Percentiles rank a stretch among this genome's conserved stretches.
These are phyloP conservation scores for Melanostigma gelatinosum DNA, from an alignment of 2,113 vertebrate species.

Conservation along the genomic window DNA sequence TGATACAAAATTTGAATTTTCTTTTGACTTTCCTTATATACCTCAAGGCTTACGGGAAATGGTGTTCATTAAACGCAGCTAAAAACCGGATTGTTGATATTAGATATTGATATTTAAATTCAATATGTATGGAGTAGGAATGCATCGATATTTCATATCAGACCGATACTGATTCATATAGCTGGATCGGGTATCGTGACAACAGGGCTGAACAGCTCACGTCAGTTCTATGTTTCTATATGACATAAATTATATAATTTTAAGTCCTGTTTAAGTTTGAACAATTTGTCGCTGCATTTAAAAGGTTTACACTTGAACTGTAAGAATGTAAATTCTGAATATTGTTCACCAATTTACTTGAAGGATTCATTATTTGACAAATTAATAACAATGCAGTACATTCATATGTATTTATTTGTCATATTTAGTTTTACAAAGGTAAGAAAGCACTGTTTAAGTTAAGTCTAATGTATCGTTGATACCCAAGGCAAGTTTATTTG, in stretches of 20 bases:
- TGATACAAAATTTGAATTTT: no score
- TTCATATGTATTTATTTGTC: not conserved
- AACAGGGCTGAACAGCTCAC: not conserved
- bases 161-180: not conserved
- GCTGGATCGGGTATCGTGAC: not conserved
- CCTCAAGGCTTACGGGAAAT: not conserved
- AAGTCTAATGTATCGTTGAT: no score
- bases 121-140: not conserved
- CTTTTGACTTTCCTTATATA: no score
- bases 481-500: no score
- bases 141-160: not conserved
- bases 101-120: not conserved
- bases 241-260: no score
- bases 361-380: not conserved
- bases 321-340: not conserved
- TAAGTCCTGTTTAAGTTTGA: no score
- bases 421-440: not conserved
- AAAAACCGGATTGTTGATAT: not conserved
- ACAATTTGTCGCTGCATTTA: no score
- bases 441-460: no score
- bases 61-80: not conserved
- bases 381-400: not conserved
- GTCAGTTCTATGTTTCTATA: no score
- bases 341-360: not conserved
- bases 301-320: not conserved